Conservation (phyloP, 1,140 invertebrate species). For the Druon quercuslanigerum region DNA sequence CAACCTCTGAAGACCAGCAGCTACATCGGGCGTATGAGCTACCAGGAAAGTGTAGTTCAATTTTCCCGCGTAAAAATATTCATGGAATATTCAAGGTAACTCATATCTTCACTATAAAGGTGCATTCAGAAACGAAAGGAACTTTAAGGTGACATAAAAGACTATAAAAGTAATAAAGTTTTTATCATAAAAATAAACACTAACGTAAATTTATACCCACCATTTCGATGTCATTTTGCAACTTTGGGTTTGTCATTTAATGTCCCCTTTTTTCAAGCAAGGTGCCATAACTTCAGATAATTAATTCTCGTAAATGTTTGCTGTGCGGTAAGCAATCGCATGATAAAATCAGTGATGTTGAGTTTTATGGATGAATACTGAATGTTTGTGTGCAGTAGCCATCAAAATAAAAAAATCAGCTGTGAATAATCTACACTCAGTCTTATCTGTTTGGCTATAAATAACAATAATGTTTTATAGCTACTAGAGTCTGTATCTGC, state of each 20-base stretch:
- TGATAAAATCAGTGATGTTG: slow-evolving; percentile 17
- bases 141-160: no score
- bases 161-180: no score
- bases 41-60: background rate
- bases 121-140: background rate
- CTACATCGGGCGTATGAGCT: background rate
- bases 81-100: slow-evolving; percentile 12
- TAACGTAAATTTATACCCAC: background rate
- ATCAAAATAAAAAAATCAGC: slow-evolving; percentile 12
- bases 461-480: background rate
- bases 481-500: background rate
- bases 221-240: background rate
- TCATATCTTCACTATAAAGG: background rate
- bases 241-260: background rate
- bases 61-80: background rate
- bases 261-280: slow-evolving; percentile 11
- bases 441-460: slow-evolving; percentile 17
- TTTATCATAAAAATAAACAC: no score
- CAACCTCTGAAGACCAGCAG: slow-evolving; percentile 3
- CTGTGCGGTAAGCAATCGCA: background rate
- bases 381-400: background rate
- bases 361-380: slow-evolving; percentile 3
- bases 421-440: slow-evolving; percentile 3
- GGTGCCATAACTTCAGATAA: slow-evolving; percentile 9
- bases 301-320: slow-evolving; percentile 27